phyloP scores from a whole-genome alignment of 2,113 vertebrate genomes.

The Pedetes capensis region DNA sequence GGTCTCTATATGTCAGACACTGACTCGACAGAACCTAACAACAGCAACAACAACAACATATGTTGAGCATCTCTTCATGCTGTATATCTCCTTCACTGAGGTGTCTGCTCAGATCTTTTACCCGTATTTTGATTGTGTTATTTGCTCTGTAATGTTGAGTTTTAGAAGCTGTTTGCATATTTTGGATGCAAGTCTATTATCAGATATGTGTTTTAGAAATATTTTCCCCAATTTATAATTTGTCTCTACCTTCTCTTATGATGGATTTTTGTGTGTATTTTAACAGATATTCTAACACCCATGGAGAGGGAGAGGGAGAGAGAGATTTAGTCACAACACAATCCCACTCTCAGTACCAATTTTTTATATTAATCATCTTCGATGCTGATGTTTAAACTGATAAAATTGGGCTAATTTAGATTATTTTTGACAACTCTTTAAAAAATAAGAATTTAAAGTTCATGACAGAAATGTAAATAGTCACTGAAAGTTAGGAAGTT shows the following conservation, averaged over 20 bases:
- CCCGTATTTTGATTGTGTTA: neutral
- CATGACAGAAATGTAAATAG: neutral
- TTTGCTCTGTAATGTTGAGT: neutral
- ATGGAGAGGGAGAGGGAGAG: too few relatives aligned
- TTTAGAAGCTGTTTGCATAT: neutral
- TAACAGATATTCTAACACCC: too few relatives aligned
- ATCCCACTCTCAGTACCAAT: too few relatives aligned
- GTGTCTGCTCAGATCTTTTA: neutral
- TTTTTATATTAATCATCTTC: too few relatives aligned
- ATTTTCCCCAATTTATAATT: neutral
- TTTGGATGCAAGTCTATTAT: neutral
- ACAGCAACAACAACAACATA: too few relatives aligned
- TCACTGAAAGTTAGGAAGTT: neutral
- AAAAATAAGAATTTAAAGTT: neutral
- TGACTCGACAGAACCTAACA: too few relatives aligned
- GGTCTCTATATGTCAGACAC: too few relatives aligned
- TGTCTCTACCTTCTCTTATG: neutral
- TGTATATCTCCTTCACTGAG: neutral
- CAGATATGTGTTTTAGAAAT: neutral
- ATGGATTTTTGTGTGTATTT: neutral
- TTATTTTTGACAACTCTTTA: neutral
- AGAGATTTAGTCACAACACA: too few relatives aligned
- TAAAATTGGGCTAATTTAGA: neutral
- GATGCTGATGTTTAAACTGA: neutral
- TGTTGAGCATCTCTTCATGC: too few relatives aligned